phyloP scores from a whole-genome alignment of 1,140 invertebrate species.

The Brachionus manjavacas region DNA sequence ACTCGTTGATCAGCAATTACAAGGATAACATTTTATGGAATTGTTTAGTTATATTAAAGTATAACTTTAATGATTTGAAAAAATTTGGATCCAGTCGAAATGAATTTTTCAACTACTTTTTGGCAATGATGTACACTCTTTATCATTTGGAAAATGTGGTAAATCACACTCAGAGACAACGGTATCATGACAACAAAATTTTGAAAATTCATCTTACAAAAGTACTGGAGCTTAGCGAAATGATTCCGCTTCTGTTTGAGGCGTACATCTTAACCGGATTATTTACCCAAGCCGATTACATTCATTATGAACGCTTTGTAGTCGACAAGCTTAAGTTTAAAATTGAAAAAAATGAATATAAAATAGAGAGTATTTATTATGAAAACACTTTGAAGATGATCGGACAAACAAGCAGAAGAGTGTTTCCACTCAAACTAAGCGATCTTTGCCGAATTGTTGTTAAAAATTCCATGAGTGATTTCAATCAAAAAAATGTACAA shows the following conservation, averaged over 20 bases:
- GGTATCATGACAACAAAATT: background rate
- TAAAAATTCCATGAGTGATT: background rate
- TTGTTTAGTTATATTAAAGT: slow-evolving; percentile 30
- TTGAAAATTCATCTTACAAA: background rate
- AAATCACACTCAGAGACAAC: background rate
- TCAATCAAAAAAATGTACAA: background rate
- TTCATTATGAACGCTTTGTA: background rate
- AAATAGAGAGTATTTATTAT: background rate
- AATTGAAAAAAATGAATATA: background rate
- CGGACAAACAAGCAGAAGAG: background rate
- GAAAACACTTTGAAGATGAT: background rate
- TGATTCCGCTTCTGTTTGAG: slow-evolving; percentile 4
- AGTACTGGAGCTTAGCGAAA: background rate
- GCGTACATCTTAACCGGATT: background rate
- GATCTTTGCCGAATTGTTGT: background rate
- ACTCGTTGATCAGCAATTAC: background rate
- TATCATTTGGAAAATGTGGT: slow-evolving; percentile 21
- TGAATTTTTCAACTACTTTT: slow-evolving; percentile 20
- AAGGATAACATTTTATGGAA: slow-evolving; percentile 33
- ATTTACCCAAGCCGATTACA: background rate
- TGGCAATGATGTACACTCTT: background rate
- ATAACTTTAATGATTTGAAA: background rate
- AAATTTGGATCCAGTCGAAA: background rate
- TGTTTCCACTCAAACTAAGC: background rate
- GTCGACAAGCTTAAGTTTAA: background rate